Evolutionary conservation across 2,888 invertebrate genomes (phyloP), one percentile per base, ranked within the genome.

Genomic region (Polylopha cassiicola): DNA sequence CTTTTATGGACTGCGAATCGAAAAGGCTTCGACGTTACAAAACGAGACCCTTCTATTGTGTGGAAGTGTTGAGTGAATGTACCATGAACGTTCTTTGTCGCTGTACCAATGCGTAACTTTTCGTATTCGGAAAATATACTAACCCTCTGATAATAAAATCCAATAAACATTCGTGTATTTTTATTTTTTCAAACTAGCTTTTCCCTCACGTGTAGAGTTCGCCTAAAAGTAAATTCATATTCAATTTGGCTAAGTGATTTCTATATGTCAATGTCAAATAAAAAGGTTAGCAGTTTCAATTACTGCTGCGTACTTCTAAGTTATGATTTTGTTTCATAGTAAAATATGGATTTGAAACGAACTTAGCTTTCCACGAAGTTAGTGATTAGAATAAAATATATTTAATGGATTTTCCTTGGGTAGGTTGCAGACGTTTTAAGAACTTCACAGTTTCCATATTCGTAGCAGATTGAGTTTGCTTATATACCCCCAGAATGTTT

Each of bases 1-100:
- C 73, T 77, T 78, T 79, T 77, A 78, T 77, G 66, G 71, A 73
- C 69, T 76, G 73, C 65, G 74, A 79, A 79, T 79, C 74, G 71
- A 73, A 75, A 69, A 75, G 71, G 69, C 71, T 73, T 71, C 69
- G 61, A 61, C 61, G 65, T 71, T 71, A 73, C 74, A 73, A 71
- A 77, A 77, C 71, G 73, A 66, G 74, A 75, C 74, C 77, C 72
- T 77, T 79, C 74, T 59, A 73, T 78, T 79, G 75, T 74, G 67
- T 64, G 63, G 53, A 69, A 69, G 68, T 72, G 68, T 71, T 73
- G 66, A 68, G 67, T 55, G 67, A 73, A 72, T 72, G 71, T 66
- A 66, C 70, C 61, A 65, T 65, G 71, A 65, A 69, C 64, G 58
- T 57, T 67, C 64, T 71, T 74, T 73, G 71, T 66, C 62, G 61